Evolutionary conservation across 2,113 vertebrate species (phyloP).

Genomic region (Ardeotis arabs): DNA sequence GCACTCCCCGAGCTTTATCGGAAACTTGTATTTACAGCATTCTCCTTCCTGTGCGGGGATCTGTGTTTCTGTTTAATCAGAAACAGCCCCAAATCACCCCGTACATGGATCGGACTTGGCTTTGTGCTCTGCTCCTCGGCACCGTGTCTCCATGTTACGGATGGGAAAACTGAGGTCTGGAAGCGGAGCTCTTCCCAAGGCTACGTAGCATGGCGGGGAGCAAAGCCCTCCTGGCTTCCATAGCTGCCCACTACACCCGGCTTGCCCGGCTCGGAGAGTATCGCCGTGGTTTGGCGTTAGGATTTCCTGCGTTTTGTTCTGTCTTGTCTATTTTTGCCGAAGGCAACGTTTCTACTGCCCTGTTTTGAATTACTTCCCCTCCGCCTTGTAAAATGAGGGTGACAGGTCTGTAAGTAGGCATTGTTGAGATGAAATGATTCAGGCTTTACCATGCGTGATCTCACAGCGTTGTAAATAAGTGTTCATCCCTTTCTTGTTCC

Average conservation of each 20-base stretch:
- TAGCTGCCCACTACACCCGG: neutral
- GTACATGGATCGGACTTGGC: neutral
- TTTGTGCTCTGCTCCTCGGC: neutral
- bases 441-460: neutral
- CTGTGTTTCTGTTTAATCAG: neutral
- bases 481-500: neutral
- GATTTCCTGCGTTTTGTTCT: neutral
- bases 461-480: neutral
- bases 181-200: neutral
- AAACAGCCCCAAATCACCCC: neutral
- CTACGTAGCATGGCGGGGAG: accelerated
- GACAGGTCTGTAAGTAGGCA: neutral
- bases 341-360: neutral
- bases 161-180: neutral
- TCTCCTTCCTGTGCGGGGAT: neutral
- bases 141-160: neutral
- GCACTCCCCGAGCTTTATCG: neutral
- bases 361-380: neutral
- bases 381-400: neutral
- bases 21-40: neutral
- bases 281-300: neutral
- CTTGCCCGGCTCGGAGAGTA: accelerated
- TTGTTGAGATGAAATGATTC: neutral
- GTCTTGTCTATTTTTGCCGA: neutral
- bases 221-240: neutral